Evolutionary conservation across 2,797 vertebrate species (phyloP).

Genomic region (Poeciliopsis turneri): DNA sequence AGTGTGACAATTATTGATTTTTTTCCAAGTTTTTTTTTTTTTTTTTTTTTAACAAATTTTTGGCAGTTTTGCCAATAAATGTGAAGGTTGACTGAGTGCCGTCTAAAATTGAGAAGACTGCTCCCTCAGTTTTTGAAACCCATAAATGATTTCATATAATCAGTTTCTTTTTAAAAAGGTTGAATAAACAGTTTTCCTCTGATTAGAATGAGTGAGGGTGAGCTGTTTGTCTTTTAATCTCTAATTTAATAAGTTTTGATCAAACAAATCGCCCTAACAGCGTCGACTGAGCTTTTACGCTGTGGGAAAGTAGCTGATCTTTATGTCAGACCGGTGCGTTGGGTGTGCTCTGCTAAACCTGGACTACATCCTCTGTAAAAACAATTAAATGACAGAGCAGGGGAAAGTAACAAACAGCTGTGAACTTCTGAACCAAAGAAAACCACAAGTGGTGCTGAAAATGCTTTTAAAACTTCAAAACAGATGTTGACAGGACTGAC

Average conservation of each 20-base stretch:
- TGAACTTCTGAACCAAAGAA: slow-evolving; percentile 51
- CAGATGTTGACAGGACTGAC: background rate
- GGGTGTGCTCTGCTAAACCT: slow-evolving; percentile 16
- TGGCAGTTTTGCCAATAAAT: background rate
- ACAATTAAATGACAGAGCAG: slow-evolving; percentile 47
- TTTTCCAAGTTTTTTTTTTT: background rate
- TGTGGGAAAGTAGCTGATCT: slow-evolving; percentile 1
- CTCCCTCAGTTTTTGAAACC: background rate
- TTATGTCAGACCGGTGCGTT: slow-evolving; percentile 1
- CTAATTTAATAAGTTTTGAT: background rate
- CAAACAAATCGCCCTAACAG: background rate
- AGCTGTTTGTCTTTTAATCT: background rate
- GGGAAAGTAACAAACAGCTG: slow-evolving; percentile 38
- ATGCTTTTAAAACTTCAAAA: slow-evolving; percentile 46
- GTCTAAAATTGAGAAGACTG: background rate
- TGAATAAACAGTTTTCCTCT: background rate
- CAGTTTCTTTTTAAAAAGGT: background rate
- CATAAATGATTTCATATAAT: background rate
- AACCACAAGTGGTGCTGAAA: slow-evolving; percentile 50
- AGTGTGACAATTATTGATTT: background rate
- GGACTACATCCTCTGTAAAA: slow-evolving; percentile 52
- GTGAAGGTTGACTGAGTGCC: background rate
- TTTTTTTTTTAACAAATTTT: background rate
- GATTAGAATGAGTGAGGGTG: background rate
- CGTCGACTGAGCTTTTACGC: background rate